Evolutionary conservation across 2,113 vertebrate species (phyloP).

Genomic region (human (Homo sapiens)): DNA sequence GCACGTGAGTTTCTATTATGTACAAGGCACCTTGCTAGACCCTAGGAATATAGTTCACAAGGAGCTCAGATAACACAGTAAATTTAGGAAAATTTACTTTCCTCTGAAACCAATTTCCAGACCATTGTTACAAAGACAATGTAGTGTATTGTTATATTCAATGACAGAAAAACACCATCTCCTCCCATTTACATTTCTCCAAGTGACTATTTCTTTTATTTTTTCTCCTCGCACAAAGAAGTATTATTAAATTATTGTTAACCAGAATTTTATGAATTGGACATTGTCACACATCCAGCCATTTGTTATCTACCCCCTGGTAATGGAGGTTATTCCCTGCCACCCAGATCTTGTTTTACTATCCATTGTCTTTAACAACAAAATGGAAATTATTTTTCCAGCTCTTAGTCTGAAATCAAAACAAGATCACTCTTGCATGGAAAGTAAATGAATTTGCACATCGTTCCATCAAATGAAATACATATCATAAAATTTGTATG

Average conservation of each 20-base stretch:
- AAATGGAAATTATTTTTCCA: constrained; percentile 40
- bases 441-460: constrained; percentile 13
- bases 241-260: not conserved
- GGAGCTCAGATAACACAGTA: not conserved
- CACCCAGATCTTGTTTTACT: not conserved
- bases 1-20: not conserved
- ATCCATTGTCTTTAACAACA: not conserved
- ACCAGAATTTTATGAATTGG: constrained; percentile 30
- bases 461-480: constrained; percentile 31
- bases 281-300: not conserved
- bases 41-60: not conserved
- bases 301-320: not conserved
- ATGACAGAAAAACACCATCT: constrained; percentile 37
- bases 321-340: not conserved
- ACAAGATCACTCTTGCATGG: not conserved
- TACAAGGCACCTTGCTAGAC: not conserved
- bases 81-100: not conserved
- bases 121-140: not conserved
- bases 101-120: constrained; percentile 51
- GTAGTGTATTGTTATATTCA: not conserved
- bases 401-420: constrained; percentile 36
- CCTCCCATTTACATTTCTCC: not conserved
- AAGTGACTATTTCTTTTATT: constrained; percentile 6
- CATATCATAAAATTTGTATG: not conserved
- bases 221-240: constrained; percentile 42